phyloP scores from a whole-genome alignment of 2,113 vertebrate genomes.

The Pluvialis apricaria region DNA sequence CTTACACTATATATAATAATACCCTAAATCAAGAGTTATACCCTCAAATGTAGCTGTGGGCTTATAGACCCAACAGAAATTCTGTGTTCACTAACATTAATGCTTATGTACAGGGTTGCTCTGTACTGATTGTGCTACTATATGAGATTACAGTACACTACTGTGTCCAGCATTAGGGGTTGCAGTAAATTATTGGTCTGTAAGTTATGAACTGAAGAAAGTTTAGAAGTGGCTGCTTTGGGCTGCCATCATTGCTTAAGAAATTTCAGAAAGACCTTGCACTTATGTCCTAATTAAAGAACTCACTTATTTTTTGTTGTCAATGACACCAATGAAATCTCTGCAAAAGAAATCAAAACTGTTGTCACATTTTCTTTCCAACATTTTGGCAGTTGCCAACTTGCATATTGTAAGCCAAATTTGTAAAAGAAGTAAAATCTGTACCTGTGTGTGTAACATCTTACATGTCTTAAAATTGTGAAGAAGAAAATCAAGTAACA shows the following conservation, averaged over 20 bases:
- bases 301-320: neutral
- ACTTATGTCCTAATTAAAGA: neutral
- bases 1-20: neutral
- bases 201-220: neutral
- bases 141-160: neutral
- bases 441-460: neutral
- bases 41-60: neutral
- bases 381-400: neutral
- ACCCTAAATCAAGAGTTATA: neutral
- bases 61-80: neutral
- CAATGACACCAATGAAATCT: neutral
- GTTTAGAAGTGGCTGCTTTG: neutral
- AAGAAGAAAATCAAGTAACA: neutral
- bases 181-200: neutral
- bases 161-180: neutral
- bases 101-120: neutral
- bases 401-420: neutral
- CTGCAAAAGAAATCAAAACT: neutral
- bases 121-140: neutral
- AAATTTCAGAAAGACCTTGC: neutral
- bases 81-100: neutral
- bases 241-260: neutral
- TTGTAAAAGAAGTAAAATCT: neutral
- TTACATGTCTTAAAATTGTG: neutral
- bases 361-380: neutral